These are phyloP conservation scores for Meloidogyne chitwoodi DNA, from an alignment of 1,140 invertebrate genomes.

Conservation along the genomic window DNA sequence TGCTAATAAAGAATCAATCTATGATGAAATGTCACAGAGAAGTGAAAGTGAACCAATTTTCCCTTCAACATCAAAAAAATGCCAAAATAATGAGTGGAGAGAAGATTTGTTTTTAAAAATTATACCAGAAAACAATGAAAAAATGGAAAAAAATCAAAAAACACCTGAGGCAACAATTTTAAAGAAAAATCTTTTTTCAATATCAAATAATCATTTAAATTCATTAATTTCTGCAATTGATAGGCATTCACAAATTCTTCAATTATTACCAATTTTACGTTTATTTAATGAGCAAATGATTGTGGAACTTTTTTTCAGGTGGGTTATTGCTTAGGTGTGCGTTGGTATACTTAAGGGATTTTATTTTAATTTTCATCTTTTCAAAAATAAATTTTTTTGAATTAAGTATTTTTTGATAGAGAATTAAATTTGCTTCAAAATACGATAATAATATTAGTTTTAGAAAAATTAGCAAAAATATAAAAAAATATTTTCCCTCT, in stretches of 20 bases:
- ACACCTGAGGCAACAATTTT: neutral
- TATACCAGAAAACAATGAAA: no score
- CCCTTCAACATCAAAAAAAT: neutral
- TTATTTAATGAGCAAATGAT: slow-evolving; percentile 74
- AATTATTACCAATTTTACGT: slow-evolving; percentile 72
- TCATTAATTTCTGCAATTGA: slow-evolving; percentile 26
- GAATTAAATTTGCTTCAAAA: no score
- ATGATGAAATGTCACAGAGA: neutral
- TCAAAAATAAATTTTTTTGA: no score
- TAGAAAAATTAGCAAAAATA: no score
- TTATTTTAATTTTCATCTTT: no score
- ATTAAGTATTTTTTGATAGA: no score
- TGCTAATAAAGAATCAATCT: neutral
- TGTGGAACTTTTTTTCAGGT: slow-evolving; percentile 75
- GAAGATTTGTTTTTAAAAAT: neutral
- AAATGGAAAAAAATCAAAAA: neutral
- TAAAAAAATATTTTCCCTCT: no score
- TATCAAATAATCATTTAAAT: neutral
- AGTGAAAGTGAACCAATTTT: neutral
- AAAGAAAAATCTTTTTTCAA: neutral
- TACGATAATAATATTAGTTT: no score
- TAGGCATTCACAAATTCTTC: slow-evolving; percentile 50
- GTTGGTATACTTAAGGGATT: no score
- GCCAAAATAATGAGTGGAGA: neutral
- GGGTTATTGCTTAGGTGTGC: no score